Evolutionary conservation across 2,888 invertebrate species (phyloP).

Genomic region (Catocala nupta): DNA sequence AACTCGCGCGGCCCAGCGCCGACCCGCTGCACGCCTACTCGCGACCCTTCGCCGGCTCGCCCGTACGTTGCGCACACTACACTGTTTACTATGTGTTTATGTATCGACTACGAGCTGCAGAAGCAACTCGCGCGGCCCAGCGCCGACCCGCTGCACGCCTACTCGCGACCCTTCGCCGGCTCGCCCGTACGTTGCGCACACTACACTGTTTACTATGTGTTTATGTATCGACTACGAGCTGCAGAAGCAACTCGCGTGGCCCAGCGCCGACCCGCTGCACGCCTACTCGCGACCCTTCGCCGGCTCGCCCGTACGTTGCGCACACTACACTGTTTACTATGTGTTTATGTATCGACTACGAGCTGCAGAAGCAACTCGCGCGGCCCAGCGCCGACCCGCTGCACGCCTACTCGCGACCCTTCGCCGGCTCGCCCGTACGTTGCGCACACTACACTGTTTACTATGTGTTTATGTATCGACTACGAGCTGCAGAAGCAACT

Average conservation of each 20-base stretch:
- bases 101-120: slow-evolving; percentile 91
- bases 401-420: slow-evolving; percentile 88
- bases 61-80: slow-evolving; percentile 63
- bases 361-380: slow-evolving; percentile 95
- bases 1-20: slow-evolving; percentile 88
- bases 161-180: slow-evolving; percentile 90
- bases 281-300: slow-evolving; percentile 90
- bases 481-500: slow-evolving; percentile 97
- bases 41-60: slow-evolving; percentile 91
- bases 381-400: slow-evolving; percentile 79
- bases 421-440: slow-evolving; percentile 90
- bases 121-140: slow-evolving; percentile 91
- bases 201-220: no score
- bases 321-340: no score
- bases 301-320: slow-evolving; percentile 87
- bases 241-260: slow-evolving; percentile 93
- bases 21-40: slow-evolving; percentile 86
- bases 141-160: slow-evolving; percentile 81
- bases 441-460: no score
- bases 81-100: no score
- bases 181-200: slow-evolving; percentile 81
- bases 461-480: no score
- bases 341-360: slow-evolving; percentile 78
- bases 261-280: slow-evolving; percentile 79
- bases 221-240: slow-evolving; percentile 88